Conservation (phyloP, 1,140 invertebrate genomes). For the Acromyrmex heyeri region DNA sequence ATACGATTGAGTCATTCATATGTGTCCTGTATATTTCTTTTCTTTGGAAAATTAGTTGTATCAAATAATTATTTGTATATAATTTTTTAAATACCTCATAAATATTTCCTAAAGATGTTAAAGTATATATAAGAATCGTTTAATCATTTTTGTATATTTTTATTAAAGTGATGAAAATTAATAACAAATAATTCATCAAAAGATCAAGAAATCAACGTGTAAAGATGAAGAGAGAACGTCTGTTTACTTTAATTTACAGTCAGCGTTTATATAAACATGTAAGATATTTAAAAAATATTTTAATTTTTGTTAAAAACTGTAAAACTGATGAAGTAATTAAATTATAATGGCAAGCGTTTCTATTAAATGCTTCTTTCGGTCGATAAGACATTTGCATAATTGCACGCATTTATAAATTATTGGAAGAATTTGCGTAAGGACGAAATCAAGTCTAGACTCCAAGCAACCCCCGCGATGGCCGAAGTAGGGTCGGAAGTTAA, state of each 20-base stretch:
- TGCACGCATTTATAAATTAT: conserved; percentile 44
- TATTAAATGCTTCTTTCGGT: conserved; percentile 1
- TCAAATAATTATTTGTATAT: no score
- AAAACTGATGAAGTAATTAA: neutral
- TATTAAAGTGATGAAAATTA: no score
- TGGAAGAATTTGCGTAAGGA: conserved; percentile 65
- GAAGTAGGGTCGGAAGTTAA: conserved; percentile 65
- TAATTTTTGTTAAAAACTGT: neutral
- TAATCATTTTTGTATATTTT: no score
- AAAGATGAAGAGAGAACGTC: neutral
- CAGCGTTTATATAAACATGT: neutral
- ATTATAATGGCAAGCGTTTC: neutral
- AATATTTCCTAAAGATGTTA: no score
- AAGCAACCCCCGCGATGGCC: conserved; percentile 67
- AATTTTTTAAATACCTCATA: no score
- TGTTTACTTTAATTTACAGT: neutral
- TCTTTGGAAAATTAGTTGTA: no score
- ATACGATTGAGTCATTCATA: no score
- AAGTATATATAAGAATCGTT: no score
- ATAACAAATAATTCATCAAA: no score
- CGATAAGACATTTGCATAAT: conserved; percentile 48
- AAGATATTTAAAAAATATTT: neutral
- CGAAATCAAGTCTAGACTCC: conserved; percentile 42
- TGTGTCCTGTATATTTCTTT: no score
- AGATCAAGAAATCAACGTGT: no score